Percentiles rank a stretch among this genome's conserved stretches.
phyloP scores from a whole-genome alignment of 1,140 invertebrate species.

The Drosophila subpulchrella region DNA sequence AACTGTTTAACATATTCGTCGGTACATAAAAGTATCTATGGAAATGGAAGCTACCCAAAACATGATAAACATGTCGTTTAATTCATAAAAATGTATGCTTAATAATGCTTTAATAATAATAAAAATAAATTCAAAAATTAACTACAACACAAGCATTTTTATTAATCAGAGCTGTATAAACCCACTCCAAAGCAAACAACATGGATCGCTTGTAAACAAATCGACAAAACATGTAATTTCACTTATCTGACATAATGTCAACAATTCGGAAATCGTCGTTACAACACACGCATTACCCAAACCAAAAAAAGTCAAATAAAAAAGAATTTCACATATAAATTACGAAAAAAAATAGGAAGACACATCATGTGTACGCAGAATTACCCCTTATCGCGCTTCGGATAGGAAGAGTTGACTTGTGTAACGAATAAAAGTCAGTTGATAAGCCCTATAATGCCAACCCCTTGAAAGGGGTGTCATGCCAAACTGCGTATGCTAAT shows the following conservation, averaged over 20 bases:
- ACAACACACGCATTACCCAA: slow-evolving; percentile 45
- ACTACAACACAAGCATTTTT: not conserved
- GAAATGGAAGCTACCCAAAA: no score
- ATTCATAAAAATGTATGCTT: not conserved
- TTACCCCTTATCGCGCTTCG: slow-evolving; percentile 56
- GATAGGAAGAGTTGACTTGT: slow-evolving; percentile 65
- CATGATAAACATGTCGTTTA: no score
- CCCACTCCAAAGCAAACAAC: not conserved
- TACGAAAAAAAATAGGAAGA: slow-evolving; percentile 40
- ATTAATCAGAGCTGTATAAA: not conserved
- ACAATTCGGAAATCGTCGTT: slow-evolving; percentile 54
- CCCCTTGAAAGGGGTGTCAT: slow-evolving; percentile 70
- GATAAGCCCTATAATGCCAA: slow-evolving; percentile 75
- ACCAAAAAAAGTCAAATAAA: slow-evolving; percentile 33
- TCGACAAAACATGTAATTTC: slow-evolving; percentile 76
- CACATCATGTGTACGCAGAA: slow-evolving; percentile 18
- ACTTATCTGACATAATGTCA: slow-evolving; percentile 82
- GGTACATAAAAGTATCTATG: no score
- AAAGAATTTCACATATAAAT: slow-evolving; percentile 69
- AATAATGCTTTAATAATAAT: not conserved
- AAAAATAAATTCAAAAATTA: not conserved
- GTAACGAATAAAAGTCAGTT: slow-evolving; percentile 77
- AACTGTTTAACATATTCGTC: no score
- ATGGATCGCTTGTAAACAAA: slow-evolving; percentile 53
- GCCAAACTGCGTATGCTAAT: slow-evolving; percentile 77